Conservation (phyloP, 1,140 invertebrate genomes). For the Cyphomyrmex costatus region DNA sequence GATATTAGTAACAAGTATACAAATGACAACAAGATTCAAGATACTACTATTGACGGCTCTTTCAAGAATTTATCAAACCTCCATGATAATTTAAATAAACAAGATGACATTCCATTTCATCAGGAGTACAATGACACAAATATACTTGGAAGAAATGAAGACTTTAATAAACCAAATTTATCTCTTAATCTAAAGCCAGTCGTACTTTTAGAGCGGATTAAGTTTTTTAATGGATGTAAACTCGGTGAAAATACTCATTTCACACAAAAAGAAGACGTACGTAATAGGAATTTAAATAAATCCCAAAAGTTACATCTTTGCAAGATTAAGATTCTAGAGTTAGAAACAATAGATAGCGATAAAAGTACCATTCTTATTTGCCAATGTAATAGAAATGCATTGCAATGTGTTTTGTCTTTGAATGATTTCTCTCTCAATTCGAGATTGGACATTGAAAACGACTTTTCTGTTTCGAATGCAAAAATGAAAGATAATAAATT, state of each 20-base stretch:
- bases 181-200: constrained; percentile 20
- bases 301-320: not conserved
- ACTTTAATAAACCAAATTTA: not conserved
- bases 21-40: not conserved
- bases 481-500: not conserved
- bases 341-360: constrained; percentile 60
- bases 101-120: not conserved
- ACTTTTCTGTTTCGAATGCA: not conserved
- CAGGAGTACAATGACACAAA: not conserved
- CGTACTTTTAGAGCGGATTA: constrained; percentile 13
- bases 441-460: not conserved
- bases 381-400: constrained; percentile 50
- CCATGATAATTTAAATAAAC: not conserved
- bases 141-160: not conserved
- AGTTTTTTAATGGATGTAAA: not conserved
- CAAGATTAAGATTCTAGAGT: not conserved
- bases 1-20: not conserved
- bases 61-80: not conserved
- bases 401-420: not conserved
- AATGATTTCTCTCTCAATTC: not conserved
- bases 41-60: not conserved
- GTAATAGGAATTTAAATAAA: not conserved
- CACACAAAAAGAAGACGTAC: not conserved
- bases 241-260: not conserved
- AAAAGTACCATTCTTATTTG: constrained; percentile 71